Conservation (phyloP, 1,140 invertebrate genomes). For the Lepidostoma basale region DNA sequence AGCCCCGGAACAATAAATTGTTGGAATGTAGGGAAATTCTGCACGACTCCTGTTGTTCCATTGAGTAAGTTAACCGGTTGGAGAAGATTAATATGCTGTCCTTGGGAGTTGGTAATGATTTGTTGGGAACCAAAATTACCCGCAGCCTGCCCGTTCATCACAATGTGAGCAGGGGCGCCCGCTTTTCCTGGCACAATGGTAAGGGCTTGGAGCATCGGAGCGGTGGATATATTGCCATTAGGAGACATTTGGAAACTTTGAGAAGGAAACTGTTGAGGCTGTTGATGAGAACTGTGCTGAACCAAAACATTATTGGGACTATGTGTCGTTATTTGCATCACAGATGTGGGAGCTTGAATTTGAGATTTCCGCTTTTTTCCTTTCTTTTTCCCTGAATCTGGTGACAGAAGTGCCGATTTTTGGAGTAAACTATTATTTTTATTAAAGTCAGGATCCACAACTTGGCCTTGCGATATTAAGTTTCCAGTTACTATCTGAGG, state of each 20-base stretch:
- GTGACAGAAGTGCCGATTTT: constrained; percentile 68
- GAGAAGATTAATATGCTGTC: constrained; percentile 76
- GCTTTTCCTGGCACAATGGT: constrained; percentile 78
- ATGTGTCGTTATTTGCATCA: constrained; percentile 74
- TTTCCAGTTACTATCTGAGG: constrained; percentile 72
- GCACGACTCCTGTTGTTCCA: constrained; percentile 71
- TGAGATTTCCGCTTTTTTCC: constrained; percentile 76
- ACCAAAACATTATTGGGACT: constrained; percentile 57
- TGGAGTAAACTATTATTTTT: constrained; percentile 60
- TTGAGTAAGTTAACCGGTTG: constrained; percentile 83
- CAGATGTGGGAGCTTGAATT: constrained; percentile 73
- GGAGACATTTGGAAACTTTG: constrained; percentile 69
- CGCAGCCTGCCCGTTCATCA: constrained; percentile 72
- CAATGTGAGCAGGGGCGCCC: constrained; percentile 70
- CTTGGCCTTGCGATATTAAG: constrained; percentile 65
- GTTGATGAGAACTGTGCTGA: constrained; percentile 59
- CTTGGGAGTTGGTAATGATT: constrained; percentile 71
- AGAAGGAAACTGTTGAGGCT: constrained; percentile 65
- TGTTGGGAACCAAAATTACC: constrained; percentile 70
- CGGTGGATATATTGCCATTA: constrained; percentile 64
- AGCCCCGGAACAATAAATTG: constrained; percentile 82
- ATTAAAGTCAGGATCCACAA: constrained; percentile 58
- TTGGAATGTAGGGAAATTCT: constrained; percentile 79
- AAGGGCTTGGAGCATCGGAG: constrained; percentile 73
- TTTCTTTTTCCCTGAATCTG: constrained; percentile 72